These are phyloP conservation scores for Sebastes baramenuke DNA, from an alignment of 2,797 vertebrate genomes.

Conservation along the genomic window DNA sequence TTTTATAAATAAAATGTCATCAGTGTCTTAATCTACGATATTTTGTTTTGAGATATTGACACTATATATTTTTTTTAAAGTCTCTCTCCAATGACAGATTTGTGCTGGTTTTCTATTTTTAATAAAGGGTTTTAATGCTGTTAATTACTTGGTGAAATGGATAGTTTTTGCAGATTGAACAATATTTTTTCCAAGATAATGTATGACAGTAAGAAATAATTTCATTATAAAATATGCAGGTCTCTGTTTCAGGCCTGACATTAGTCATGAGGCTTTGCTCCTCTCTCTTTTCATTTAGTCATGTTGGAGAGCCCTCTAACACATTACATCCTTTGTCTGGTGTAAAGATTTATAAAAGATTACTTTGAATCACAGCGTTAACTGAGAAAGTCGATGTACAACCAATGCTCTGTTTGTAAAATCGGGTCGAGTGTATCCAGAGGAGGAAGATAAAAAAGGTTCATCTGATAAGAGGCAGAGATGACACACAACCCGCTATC, in stretches of 20 bases:
- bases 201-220: background rate
- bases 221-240: background rate
- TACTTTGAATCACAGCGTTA: background rate
- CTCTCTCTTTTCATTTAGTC: background rate
- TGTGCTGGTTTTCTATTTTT: background rate
- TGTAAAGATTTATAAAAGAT: background rate
- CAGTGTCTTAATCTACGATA: background rate
- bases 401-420: background rate
- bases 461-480: background rate
- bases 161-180: background rate
- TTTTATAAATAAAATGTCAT: background rate
- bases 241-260: background rate
- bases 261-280: background rate
- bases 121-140: background rate
- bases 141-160: background rate
- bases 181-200: background rate
- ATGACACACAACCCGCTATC: background rate
- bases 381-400: background rate
- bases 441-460: background rate
- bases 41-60: background rate
- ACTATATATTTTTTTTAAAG: background rate
- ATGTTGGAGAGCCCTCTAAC: background rate
- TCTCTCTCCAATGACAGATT: background rate
- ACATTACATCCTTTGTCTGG: background rate
- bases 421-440: background rate